Evolutionary conservation across 2,113 vertebrate species (phyloP), one percentile per base, ranked within the genome.

Genomic region (Holacanthus passer): DNA sequence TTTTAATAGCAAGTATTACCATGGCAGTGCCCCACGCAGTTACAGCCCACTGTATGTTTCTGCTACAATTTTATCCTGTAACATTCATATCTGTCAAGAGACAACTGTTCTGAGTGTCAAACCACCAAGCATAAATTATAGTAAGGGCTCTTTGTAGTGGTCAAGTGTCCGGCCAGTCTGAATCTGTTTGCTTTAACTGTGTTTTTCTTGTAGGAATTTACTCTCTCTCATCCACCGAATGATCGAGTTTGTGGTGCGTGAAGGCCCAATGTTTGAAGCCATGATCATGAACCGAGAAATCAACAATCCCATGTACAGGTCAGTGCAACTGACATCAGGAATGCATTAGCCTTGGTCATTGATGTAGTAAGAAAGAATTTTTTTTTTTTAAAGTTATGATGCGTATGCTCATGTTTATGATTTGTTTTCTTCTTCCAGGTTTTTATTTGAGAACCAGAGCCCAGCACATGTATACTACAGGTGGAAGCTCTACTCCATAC

Each of bases 211-310:
- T 99, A 99, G 98, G 97, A 99, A 99, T 97, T 98, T 99, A 92
- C 97, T 99, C 95, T 99, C 96, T 96, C 95, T 99, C 94, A 99
- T 99, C 94, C 98, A 99, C 94, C 98, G 98, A 94, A 99, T 99
- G 98, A 99, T 99, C 96, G 98, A 99, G 95, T 99, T 99, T 98
- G 98, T 99, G 96, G 98, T 99, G 95, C 98, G 98, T 96, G 98
- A 99, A 95, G 98, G 98, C 91, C 98, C 98, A 67, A 99, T 99
- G 98, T 99, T 99, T 95, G 98, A 99, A 97, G 98, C 98, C 93
- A 99, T 99, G 98, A 99, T 99, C 93, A 99, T 99, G 98, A 99
- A 99, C 95, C 81, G 98, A 96, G 98, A 99, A 93, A 97, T 99
- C 93, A 99, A 96, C 96, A 99, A 99, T 88, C 96, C 98, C 24